Percentiles rank a stretch among this genome's conserved stretches.
Conservation (phyloP, 2,113 vertebrate genomes). For the Lampris incognitus region DNA sequence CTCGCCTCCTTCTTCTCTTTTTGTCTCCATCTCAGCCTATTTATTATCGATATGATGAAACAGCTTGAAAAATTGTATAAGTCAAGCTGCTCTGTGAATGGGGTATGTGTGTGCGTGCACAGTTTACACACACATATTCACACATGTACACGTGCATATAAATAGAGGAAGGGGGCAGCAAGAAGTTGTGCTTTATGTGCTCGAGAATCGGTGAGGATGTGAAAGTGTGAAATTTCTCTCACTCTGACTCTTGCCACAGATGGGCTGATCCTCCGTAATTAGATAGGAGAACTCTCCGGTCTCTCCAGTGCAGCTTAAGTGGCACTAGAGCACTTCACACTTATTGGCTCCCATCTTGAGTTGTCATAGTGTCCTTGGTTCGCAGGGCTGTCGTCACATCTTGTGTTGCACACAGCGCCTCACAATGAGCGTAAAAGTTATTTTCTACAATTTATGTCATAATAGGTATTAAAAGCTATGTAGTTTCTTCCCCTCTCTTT, state of each 20-base stretch:
- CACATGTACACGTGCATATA: conserved; percentile 11
- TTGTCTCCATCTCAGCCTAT: not conserved
- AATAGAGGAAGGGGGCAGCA: conserved; percentile 48
- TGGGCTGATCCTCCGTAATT: conserved; percentile 71
- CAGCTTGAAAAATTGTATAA: not conserved
- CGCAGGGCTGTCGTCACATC: not conserved
- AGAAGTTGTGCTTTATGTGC: conserved; percentile 44
- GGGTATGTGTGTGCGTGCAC: not conserved
- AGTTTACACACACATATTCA: conserved; percentile 11
- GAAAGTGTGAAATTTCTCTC: conserved; percentile 65
- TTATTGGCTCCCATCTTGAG: conserved; percentile 18
- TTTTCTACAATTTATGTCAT: not conserved
- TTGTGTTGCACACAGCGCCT: not conserved
- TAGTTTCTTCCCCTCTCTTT: no score
- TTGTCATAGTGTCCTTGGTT: not conserved
- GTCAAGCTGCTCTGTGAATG: not conserved
- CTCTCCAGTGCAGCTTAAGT: conserved; percentile 62
- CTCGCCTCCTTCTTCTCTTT: not conserved
- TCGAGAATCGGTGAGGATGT: conserved; percentile 68
- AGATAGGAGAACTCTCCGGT: conserved; percentile 57
- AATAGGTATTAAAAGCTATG: not conserved
- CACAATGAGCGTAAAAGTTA: not conserved
- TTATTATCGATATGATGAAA: not conserved
- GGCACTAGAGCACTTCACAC: conserved; percentile 49
- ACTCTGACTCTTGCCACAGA: conserved; percentile 73